Evolutionary conservation across 2,888 invertebrate genomes (phyloP), one percentile per base, ranked within the genome.

Genomic region (Bombylius discolor): DNA sequence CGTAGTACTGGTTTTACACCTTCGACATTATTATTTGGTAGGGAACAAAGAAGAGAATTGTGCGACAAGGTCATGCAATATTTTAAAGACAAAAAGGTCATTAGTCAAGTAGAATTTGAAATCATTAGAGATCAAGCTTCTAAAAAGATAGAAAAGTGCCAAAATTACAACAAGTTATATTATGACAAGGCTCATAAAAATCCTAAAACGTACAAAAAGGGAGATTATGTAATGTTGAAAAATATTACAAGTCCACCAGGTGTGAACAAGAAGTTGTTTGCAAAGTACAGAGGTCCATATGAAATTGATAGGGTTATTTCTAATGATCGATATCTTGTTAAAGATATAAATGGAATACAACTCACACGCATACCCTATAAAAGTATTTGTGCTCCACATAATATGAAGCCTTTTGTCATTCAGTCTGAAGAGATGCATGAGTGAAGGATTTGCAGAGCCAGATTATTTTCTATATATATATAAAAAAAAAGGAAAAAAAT

Each of bases 1-100:
- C 61, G 64, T 52, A 53, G 62, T 13, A 64, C 67, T n/a, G 61
- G 63, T 2, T 62, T 67, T 52, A 62, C 65, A 1, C 65, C 67
- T 1, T 64, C 64, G 59, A 61, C 56, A 39, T 50, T 65, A 42
- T 56, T 68, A 39, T 67, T 66, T 50, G 68, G 67, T 4, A 52
- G 63, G 5, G 44, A 62, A 49, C 67, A 69, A 51, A 60, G 59
- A 49, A 64, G 64, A 12, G 33, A 59, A 11, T 34, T 61, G 39
- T 47, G 55, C 49, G 65, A 66, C 44, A 48, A 53, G 4, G 34
- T 63, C 9, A 55, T 39, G n/a, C 53, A 59, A 31, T 58, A 53
- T 49, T 54, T 64, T 14, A 55, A 36, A 36, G 49, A 39, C 5
- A 39, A 39, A 11, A 11, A 39, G 4, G 11, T 39, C 9, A 39